phyloP scores from a whole-genome alignment of 2,113 vertebrate genomes.

The Leucopsar rothschildi region DNA sequence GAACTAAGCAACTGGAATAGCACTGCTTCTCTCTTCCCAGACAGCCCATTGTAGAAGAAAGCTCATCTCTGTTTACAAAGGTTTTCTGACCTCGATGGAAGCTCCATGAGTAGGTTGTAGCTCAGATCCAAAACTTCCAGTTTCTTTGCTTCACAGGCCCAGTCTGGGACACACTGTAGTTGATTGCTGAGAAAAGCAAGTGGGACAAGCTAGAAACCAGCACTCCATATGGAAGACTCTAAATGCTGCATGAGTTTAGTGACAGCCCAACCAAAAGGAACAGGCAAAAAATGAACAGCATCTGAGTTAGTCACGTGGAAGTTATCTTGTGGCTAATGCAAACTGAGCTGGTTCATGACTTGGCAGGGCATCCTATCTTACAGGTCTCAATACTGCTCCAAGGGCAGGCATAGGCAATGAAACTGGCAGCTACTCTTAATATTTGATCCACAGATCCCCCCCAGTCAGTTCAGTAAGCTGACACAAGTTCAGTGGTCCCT shows the following conservation, averaged over 20 bases:
- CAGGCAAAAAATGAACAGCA: not conserved
- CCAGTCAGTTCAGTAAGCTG: not conserved
- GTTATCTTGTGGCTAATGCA: not conserved
- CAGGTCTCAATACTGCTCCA: not conserved
- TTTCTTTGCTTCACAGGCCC: constrained; percentile 93
- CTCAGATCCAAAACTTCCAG: constrained; percentile 89
- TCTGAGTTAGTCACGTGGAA: not conserved
- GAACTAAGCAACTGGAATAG: not conserved
- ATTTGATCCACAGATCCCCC: not conserved
- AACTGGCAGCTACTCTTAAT: not conserved
- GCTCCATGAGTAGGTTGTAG: constrained; percentile 85
- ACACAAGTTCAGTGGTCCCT: not conserved
- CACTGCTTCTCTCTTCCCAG: not conserved
- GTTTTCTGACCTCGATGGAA: constrained; percentile 83
- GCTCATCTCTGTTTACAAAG: not conserved
- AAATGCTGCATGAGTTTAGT: not conserved
- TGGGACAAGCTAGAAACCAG: not conserved
- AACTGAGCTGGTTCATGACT: not conserved
- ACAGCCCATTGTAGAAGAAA: not conserved
- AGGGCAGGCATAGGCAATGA: rapidly evolving
- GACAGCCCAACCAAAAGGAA: not conserved
- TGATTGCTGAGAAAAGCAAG: constrained; percentile 81
- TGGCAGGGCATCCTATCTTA: not conserved
- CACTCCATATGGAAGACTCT: not conserved
- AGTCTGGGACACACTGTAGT: constrained; percentile 88